phyloP scores from a whole-genome alignment of 2,888 invertebrate species.

The Cecidostiba fungosa region DNA sequence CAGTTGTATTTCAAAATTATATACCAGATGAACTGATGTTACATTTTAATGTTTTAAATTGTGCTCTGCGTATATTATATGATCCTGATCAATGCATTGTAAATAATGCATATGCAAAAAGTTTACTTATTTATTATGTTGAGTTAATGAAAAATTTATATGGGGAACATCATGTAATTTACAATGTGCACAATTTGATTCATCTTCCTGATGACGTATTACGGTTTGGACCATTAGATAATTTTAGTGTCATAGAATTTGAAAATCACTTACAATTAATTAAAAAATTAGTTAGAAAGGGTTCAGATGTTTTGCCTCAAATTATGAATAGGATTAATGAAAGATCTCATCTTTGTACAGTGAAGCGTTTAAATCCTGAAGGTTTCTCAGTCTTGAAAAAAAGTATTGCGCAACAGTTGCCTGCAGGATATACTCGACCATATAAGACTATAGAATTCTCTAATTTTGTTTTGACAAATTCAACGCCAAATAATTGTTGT shows the following conservation, averaged over 20 bases:
- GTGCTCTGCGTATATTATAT: neutral
- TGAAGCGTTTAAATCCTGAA: neutral
- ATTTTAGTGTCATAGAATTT: neutral
- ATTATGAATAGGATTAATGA: neutral
- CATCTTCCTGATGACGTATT: neutral
- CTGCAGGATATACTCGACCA: neutral
- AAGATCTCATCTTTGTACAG: neutral
- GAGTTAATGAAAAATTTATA: neutral
- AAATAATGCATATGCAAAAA: neutral
- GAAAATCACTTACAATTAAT: neutral
- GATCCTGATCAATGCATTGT: neutral
- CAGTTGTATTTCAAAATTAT: neutral
- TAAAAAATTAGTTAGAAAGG: constrained; percentile 67
- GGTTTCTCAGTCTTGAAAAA: neutral
- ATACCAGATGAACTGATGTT: neutral
- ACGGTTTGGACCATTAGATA: neutral
- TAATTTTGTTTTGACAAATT: neutral
- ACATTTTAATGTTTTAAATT: neutral
- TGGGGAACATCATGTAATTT: neutral
- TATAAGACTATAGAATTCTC: neutral
- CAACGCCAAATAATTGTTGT: neutral
- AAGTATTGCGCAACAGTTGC: neutral
- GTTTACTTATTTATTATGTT: neutral
- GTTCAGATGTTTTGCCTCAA: neutral
- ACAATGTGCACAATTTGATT: constrained; percentile 3